Percentiles rank a stretch among this genome's conserved stretches.
These are phyloP conservation scores for Philypnodon macrostomus DNA, from an alignment of 2,797 vertebrate species.

Conservation along the genomic window DNA sequence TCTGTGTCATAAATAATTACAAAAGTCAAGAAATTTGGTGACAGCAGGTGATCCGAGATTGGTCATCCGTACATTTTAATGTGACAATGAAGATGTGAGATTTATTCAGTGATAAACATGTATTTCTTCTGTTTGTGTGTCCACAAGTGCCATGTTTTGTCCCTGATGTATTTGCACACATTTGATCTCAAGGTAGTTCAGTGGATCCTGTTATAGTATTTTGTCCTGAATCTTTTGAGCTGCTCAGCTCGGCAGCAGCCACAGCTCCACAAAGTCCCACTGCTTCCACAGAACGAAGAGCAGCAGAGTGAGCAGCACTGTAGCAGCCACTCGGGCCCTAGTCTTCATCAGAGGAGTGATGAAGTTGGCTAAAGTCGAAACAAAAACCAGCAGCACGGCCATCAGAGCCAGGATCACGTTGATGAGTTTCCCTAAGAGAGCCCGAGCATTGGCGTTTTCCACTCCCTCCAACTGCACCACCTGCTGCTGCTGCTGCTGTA, in stretches of 20 bases:
- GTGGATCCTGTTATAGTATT: slow-evolving; percentile 31
- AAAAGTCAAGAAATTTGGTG: slow-evolving; percentile 61
- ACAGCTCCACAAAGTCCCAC: slow-evolving; percentile 91
- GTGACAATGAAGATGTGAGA: slow-evolving; percentile 32
- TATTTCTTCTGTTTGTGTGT: slow-evolving; percentile 3
- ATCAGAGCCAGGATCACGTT: slow-evolving; percentile 96
- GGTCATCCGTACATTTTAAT: slow-evolving; percentile 39
- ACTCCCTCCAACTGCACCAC: slow-evolving; percentile 97
- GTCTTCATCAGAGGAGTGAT: slow-evolving; percentile 99
- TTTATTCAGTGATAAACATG: slow-evolving; percentile 30
- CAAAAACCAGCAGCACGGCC: slow-evolving; percentile 97
- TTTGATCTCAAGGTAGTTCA: slow-evolving; percentile 7
- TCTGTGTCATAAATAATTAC: slow-evolving; percentile 49
- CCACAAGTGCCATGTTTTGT: slow-evolving; percentile 34
- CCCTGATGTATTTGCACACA: slow-evolving; percentile 22
- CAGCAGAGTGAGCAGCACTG: slow-evolving; percentile 84
- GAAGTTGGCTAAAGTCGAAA: slow-evolving; percentile 97
- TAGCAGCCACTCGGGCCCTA: slow-evolving; percentile 85
- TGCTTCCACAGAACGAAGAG: slow-evolving; percentile 95
- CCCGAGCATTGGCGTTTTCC: slow-evolving; percentile 95
- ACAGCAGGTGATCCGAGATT: slow-evolving; percentile 44
- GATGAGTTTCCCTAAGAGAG: slow-evolving; percentile 96
- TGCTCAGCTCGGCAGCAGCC: slow-evolving; percentile 87
- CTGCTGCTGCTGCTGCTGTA: slow-evolving; percentile 98
- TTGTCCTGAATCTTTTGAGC: slow-evolving; percentile 26